Conservation (phyloP, 2,888 invertebrate species). For the Loripinus fragilis region DNA sequence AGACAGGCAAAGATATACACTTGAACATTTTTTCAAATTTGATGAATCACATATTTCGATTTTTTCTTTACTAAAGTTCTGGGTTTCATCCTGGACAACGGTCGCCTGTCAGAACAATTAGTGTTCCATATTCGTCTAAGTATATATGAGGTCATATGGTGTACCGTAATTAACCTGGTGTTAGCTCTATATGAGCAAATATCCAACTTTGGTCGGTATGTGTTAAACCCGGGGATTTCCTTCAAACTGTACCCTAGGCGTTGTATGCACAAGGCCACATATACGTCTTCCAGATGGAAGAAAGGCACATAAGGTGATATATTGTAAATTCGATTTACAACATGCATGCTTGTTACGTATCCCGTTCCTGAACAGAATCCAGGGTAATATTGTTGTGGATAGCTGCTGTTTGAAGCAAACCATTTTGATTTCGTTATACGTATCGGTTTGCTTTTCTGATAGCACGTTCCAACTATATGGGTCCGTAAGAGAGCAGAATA, state of each 20-base stretch:
- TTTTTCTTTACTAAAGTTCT: too few relatives aligned
- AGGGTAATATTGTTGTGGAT: slow-evolving; percentile 67
- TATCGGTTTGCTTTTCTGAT: slow-evolving; percentile 53
- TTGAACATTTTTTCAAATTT: too few relatives aligned
- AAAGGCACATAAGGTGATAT: too few relatives aligned
- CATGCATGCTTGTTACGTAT: slow-evolving; percentile 65
- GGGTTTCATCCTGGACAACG: too few relatives aligned
- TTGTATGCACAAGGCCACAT: slow-evolving; percentile 64
- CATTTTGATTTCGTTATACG: slow-evolving; percentile 68
- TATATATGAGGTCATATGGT: slow-evolving; percentile 31
- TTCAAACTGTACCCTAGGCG: slow-evolving; percentile 59
- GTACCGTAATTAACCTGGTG: slow-evolving; percentile 57
- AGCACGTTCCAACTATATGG: slow-evolving; percentile 63
- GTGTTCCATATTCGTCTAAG: not conserved
- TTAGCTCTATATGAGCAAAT: slow-evolving; percentile 57
- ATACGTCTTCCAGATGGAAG: too few relatives aligned
- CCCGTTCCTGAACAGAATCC: slow-evolving; percentile 74
- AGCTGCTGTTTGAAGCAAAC: slow-evolving; percentile 67
- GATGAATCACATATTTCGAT: too few relatives aligned
- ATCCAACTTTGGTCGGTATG: slow-evolving; percentile 36
- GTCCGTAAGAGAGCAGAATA: slow-evolving; percentile 33
- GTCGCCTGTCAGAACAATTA: too few relatives aligned
- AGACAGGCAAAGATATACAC: too few relatives aligned
- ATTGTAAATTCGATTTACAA: slow-evolving; percentile 61
- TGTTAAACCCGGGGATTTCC: slow-evolving; percentile 61